phyloP scores from a whole-genome alignment of 2,113 vertebrate species.

The Scopus umbretta region DNA sequence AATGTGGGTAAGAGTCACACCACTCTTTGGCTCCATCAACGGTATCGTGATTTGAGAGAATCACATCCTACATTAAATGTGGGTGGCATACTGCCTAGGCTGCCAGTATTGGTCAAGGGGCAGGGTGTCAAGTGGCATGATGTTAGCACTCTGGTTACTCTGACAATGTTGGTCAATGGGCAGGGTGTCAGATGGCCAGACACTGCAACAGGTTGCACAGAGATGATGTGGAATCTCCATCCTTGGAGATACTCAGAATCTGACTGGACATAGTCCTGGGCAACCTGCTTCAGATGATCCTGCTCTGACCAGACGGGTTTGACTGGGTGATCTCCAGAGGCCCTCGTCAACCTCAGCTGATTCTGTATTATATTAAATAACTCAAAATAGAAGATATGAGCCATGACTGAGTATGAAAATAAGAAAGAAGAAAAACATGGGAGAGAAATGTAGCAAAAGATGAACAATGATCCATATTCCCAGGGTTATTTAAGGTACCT shows the following conservation, averaged over 20 bases:
- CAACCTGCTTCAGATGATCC: background rate
- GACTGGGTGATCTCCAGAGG: background rate
- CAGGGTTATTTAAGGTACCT: background rate
- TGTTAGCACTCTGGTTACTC: background rate
- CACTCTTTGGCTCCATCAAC: background rate
- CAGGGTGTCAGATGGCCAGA: background rate
- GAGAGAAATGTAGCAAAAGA: background rate
- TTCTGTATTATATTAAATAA: background rate
- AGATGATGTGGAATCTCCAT: background rate
- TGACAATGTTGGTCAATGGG: too few species aligned
- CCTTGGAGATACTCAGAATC: background rate
- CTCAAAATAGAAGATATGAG: background rate
- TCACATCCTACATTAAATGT: background rate
- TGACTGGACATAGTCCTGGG: background rate
- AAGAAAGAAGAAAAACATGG: background rate
- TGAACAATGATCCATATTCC: background rate
- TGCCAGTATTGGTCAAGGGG: background rate
- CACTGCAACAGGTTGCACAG: background rate
- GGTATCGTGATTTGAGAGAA: background rate
- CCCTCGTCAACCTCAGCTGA: background rate
- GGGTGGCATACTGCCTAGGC: background rate
- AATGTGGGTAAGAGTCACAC: background rate
- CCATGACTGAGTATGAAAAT: background rate
- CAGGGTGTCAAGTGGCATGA: background rate
- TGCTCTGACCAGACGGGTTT: background rate